These are phyloP conservation scores for Dryobates pubescens DNA, from an alignment of 2,797 vertebrate species.

Conservation along the genomic window DNA sequence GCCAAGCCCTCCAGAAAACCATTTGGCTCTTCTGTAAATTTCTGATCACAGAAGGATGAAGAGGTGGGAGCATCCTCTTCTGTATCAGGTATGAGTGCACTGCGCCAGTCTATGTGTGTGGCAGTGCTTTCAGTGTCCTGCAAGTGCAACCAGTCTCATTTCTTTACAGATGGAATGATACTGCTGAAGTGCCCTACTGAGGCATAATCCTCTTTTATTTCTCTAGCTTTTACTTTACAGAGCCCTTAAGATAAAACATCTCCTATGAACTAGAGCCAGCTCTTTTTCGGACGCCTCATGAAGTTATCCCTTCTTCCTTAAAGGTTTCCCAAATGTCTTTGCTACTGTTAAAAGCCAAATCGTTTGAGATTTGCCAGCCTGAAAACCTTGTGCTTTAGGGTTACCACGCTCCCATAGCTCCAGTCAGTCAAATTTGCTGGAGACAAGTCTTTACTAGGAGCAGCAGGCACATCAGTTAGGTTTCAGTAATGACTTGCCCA, in stretches of 20 bases:
- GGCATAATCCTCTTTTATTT: background rate
- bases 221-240: background rate
- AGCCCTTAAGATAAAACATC: background rate
- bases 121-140: background rate
- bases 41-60: background rate
- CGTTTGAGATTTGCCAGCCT: background rate
- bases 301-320: conserved; percentile 8
- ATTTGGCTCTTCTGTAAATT: background rate
- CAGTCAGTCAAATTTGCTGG: background rate
- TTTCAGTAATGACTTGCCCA: background rate
- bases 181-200: background rate
- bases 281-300: conserved; percentile 27
- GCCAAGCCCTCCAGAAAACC: background rate
- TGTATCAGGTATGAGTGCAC: background rate
- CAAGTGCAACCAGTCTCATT: background rate
- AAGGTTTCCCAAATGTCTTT: background rate
- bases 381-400: background rate
- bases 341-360: background rate
- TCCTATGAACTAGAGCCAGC: background rate
- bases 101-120: background rate
- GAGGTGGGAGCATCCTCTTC: background rate
- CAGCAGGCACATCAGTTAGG: background rate
- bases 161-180: background rate
- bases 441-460: background rate
- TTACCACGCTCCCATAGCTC: background rate